Conservation (phyloP, 2,888 invertebrate species). For the Lingula anatina region DNA sequence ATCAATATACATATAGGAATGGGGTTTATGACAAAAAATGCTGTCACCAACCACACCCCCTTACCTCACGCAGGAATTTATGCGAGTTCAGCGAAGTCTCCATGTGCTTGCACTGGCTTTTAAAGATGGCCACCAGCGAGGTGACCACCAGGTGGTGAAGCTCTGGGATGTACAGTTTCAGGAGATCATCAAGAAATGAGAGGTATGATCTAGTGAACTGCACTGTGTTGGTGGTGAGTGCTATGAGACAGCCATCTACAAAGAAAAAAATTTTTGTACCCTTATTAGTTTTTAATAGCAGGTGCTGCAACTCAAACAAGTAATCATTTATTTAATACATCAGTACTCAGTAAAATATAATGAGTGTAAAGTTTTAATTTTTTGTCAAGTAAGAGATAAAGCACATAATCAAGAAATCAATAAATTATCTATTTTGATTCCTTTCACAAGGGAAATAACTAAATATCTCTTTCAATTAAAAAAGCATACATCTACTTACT, state of each 20-base stretch:
- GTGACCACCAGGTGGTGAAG: conserved; percentile 69
- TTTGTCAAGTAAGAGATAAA: too few species aligned
- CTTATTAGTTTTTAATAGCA: not conserved
- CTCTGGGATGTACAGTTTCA: conserved; percentile 71
- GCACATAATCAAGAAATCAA: too few species aligned
- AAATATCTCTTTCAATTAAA: too few species aligned
- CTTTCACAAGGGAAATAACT: not conserved
- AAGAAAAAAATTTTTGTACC: conserved; percentile 12
- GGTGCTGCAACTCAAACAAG: not conserved
- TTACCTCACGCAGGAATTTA: conserved; percentile 57
- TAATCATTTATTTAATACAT: not conserved
- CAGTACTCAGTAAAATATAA: not conserved
- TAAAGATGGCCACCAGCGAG: conserved; percentile 69
- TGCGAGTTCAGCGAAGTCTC: conserved; percentile 56
- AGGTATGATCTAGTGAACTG: conserved; percentile 74
- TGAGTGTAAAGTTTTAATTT: too few species aligned
- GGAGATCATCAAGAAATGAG: conserved; percentile 69
- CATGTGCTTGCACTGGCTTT: conserved; percentile 67
- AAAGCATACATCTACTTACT: too few species aligned
- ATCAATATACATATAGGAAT: too few species aligned
- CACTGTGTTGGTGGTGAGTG: conserved; percentile 73
- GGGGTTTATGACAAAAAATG: too few species aligned
- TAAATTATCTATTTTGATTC: too few species aligned
- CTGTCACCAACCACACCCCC: too few species aligned
- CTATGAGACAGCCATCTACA: conserved; percentile 65